Evolutionary conservation across 2,888 invertebrate genomes (phyloP).

Genomic region (Cetonia aurata): DNA sequence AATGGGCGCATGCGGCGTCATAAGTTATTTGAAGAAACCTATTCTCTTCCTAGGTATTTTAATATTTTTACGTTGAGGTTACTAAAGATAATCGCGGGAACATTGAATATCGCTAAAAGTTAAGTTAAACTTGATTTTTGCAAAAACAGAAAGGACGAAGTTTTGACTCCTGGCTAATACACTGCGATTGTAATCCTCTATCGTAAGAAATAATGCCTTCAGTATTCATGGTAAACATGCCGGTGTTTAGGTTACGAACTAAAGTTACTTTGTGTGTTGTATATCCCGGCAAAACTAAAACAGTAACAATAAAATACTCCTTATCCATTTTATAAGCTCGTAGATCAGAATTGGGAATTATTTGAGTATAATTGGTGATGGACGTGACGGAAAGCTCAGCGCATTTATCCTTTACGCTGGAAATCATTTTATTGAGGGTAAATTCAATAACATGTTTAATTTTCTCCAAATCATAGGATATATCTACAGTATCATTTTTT

Average conservation of each 20-base stretch:
- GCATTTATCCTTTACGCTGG: slow-evolving; percentile 13
- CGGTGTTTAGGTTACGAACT: background rate
- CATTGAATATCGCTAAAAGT: too few relatives aligned
- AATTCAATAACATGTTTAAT: slow-evolving; percentile 1
- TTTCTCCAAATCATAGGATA: background rate
- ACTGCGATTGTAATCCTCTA: slow-evolving; percentile 8
- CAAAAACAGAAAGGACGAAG: slow-evolving; percentile 30
- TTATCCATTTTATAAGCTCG: background rate
- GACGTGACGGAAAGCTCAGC: slow-evolving; percentile 1
- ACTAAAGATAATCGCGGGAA: too few relatives aligned
- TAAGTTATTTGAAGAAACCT: too few relatives aligned
- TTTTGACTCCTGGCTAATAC: slow-evolving; percentile 3
- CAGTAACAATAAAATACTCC: background rate
- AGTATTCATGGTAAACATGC: background rate
- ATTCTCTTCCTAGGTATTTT: too few relatives aligned
- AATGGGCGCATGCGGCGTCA: too few relatives aligned
- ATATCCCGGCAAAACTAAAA: slow-evolving; percentile 4
- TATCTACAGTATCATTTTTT: background rate
- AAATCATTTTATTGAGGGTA: slow-evolving; percentile 8
- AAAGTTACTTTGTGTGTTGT: slow-evolving; percentile 9
- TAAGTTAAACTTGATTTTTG: slow-evolving; percentile 4
- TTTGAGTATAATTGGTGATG: slow-evolving; percentile 8
- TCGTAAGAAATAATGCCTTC: slow-evolving; percentile 7
- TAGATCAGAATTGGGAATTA: slow-evolving; percentile 7
- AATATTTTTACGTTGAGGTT: too few relatives aligned